phyloP scores from a whole-genome alignment of 2,797 vertebrate genomes.

The Squalus acanthias region DNA sequence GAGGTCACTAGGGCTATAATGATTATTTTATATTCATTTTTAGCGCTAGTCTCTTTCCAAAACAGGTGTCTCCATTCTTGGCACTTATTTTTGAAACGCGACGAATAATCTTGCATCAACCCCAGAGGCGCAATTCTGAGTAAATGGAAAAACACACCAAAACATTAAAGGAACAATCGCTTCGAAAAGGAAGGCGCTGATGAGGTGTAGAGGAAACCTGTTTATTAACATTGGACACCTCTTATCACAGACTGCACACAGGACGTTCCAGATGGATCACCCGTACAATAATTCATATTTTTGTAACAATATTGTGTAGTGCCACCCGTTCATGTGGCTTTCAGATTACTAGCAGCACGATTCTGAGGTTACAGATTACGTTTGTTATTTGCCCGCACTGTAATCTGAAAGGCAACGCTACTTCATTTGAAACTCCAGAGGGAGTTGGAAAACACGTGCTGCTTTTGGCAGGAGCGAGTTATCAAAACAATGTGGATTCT shows the following conservation, averaged over 20 bases:
- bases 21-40: constrained; percentile 30
- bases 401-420: constrained; percentile 6
- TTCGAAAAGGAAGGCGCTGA: constrained; percentile 90
- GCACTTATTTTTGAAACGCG: constrained; percentile 50
- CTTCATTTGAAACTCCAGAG: constrained; percentile 4
- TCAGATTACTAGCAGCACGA: constrained; percentile 49
- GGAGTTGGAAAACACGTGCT: constrained; percentile 27
- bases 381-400: constrained; percentile 9
- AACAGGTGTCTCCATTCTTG: constrained; percentile 62
- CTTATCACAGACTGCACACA: constrained; percentile 69
- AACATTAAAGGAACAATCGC: constrained; percentile 86
- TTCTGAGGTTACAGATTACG: constrained; percentile 33
- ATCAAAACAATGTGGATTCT: constrained; percentile 11
- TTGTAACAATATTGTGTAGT: constrained; percentile 66
- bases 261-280: constrained; percentile 71
- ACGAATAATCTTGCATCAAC: constrained; percentile 53
- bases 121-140: constrained; percentile 70
- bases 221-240: constrained; percentile 84
- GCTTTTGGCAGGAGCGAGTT: neutral
- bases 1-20: constrained; percentile 44
- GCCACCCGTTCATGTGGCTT: constrained; percentile 61
- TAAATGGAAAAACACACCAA: constrained; percentile 88
- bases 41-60: constrained; percentile 58
- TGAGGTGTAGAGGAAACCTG: constrained; percentile 89
- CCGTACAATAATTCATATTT: constrained; percentile 62